Evolutionary conservation across 2,888 invertebrate species (phyloP), one percentile per base, ranked within the genome.

Genomic region (Opisthograptis luteolata): DNA sequence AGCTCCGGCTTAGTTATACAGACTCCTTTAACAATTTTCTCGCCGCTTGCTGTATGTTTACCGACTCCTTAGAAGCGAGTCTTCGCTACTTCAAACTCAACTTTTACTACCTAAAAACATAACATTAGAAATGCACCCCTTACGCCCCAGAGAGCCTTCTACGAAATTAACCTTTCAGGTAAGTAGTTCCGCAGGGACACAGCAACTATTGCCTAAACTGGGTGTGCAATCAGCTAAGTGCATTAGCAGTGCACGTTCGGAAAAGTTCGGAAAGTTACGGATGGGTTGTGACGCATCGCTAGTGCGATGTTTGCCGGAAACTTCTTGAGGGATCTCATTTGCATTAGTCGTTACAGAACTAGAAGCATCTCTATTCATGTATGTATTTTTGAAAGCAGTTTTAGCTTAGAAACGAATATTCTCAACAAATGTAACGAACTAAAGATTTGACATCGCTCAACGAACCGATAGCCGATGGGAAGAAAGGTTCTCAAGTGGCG

Each of bases 81-180:
- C 37, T 64, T 70, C 54, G 49, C 61, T 58, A 24, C 51, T 67
- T 62, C 36, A 9, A 8, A 43, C 43, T 25, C 12, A 32, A 44
- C 43, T 40, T 47, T 20, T 36, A 41, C 42, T 48, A 58, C 54
- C 53, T 50, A 63, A 66, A 36, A 14, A 20, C 31, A n/a, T 10
- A 62, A 42, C 59, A 80, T 84, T 81, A 83, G 53, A 43, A 68
- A 84, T 85, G 82, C 84, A 84, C 84, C 85, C 85, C 72, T 70
- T 59, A 58, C 59, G 10, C 47, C 60, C 55, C 65, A 60, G 65
- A 68, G 58, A 65, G 63, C 70, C 74, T 76, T 76, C 73, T 68
- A 76, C 71, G 66, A 66, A 79, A 84, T 84, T 82, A 75, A 24
- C 40, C 35, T 35, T 22, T 17, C 44, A 45, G 44, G 50, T 51